Conservation (phyloP, 2,113 vertebrate species). For the Felis chaus region DNA sequence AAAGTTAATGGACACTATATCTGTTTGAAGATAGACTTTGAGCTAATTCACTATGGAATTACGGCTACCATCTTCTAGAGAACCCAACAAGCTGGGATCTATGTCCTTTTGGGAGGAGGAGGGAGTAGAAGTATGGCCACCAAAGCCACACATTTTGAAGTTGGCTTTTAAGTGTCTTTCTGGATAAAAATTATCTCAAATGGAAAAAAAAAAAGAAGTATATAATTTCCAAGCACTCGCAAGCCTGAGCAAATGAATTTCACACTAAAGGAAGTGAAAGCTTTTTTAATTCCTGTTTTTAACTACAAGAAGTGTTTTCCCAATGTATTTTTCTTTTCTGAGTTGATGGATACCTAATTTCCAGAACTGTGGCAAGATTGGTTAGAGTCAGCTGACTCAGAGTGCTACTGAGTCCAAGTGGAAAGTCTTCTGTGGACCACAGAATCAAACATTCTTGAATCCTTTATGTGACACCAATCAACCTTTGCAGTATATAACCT, state of each 20-base stretch:
- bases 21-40: background rate
- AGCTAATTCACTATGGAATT: background rate
- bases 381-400: background rate
- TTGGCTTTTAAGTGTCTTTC: background rate
- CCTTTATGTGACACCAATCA: background rate
- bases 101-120: background rate
- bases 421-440: background rate
- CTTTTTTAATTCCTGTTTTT: slow-evolving; percentile 59
- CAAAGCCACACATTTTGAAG: background rate
- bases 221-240: slow-evolving; percentile 47
- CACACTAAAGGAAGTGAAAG: slow-evolving; percentile 49
- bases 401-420: background rate
- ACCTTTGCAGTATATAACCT: background rate
- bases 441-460: background rate
- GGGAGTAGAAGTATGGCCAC: background rate
- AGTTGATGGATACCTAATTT: slow-evolving; percentile 3
- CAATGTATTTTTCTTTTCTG: slow-evolving; percentile 1
- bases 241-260: slow-evolving; percentile 37
- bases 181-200: background rate
- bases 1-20: background rate
- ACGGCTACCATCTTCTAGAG: background rate
- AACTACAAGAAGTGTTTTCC: slow-evolving; percentile 30
- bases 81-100: background rate
- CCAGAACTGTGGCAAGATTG: background rate
- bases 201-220: background rate